Percentiles rank a stretch among this genome's conserved stretches.
These are phyloP conservation scores for Varanus komodoensis DNA, from an alignment of 2,113 vertebrate species.

Conservation along the genomic window DNA sequence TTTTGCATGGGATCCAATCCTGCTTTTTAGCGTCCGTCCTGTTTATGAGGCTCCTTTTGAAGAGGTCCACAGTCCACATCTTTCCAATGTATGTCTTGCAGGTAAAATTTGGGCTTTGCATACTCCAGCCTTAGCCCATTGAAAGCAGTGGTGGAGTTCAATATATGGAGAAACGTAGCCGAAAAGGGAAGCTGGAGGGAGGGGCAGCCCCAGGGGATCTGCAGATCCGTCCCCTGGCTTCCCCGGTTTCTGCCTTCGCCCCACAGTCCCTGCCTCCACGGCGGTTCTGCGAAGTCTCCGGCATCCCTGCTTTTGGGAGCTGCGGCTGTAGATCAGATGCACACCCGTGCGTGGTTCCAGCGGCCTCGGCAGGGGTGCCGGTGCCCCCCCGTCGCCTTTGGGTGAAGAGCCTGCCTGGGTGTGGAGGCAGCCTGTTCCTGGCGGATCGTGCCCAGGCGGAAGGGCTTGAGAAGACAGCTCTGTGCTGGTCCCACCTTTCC, in stretches of 20 bases:
- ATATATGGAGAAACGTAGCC: neutral
- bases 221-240: too few relatives aligned
- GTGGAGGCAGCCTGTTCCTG: neutral
- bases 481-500: neutral
- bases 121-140: neutral
- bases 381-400: neutral
- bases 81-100: neutral
- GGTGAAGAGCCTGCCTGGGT: rapidly evolving
- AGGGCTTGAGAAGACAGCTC: neutral
- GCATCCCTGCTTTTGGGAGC: neutral
- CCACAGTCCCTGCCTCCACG: neutral
- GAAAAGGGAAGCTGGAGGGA: too few relatives aligned
- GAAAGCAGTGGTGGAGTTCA: neutral
- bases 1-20: constrained; percentile 9
- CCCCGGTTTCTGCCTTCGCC: neutral
- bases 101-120: neutral
- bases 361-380: too few relatives aligned
- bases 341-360: neutral
- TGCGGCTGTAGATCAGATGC: neutral
- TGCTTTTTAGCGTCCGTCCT: neutral
- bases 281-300: neutral
- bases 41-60: constrained; percentile 14
- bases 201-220: too few relatives aligned
- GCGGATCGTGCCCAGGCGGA: too few relatives aligned
- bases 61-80: neutral